Evolutionary conservation across 92 coral and sea anemone species (phyloP), one percentile per base, ranked within the genome.

Genomic region (Porites rus): DNA sequence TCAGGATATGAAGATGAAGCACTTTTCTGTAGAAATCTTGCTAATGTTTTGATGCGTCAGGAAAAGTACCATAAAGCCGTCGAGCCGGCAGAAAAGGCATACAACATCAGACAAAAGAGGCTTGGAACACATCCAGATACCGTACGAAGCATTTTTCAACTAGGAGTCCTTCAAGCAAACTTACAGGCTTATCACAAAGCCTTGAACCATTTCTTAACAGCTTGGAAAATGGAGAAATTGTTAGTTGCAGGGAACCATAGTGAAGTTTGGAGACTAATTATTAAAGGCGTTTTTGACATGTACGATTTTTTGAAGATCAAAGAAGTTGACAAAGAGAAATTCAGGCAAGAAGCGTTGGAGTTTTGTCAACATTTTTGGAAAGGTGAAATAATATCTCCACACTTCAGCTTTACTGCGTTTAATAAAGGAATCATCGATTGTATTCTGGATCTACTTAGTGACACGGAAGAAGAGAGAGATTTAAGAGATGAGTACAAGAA

Each of bases 201-300:
- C 12, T 74, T 90, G 38, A 63, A 92, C 64, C 38, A 51, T 43
- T 86, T 89, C 24, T 79, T 74, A 43, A 20, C 83, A 53, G 94
- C 95, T 0, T 83, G 90, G 87, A 81, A 92, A 65, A 91, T 94
- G 94, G 97, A 91, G 67, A 93, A 94, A 31, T 38, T 65, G 24
- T 84, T 91, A 10, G 72, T 87, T 9, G 66, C 75, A 3, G 81
- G 94, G 4, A 86, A 92, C 76, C 97, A 91, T 60, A 94, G 97
- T 56, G 69, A 43, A 9, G 91, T 83, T 19, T 86, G 93, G 84
- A 25, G 71, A 31, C 43, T 31, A 2, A 86, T 86, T 51, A 84
- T 84, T 31, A 59, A 69, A 3, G 25, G 86, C 63, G 69, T 91
- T 25, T 14, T 51, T 53, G 43, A 19, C n/a, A 72, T 79, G 84